A percentile compares a stretch with the other conserved stretches of the same genome.
These are phyloP conservation scores for Hapalemur alaotrensis DNA, from an alignment of 2,797 vertebrate genomes.

Conservation along the genomic window DNA sequence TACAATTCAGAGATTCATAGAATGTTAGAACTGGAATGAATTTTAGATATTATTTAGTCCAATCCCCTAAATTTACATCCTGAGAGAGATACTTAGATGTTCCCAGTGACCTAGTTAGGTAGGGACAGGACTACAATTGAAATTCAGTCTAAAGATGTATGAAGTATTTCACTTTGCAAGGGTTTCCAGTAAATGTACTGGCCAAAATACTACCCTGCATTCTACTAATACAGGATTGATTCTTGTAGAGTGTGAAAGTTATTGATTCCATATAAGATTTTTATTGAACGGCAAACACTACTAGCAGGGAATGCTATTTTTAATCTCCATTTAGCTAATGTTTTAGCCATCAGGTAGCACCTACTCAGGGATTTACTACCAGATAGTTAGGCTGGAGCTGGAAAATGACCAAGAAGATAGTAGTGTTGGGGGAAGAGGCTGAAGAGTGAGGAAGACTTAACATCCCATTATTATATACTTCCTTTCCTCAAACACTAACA, in stretches of 20 bases:
- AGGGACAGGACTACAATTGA: not conserved
- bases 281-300: not conserved
- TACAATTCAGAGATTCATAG: not conserved
- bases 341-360: not conserved
- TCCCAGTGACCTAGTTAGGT: not conserved
- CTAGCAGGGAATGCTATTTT: not conserved
- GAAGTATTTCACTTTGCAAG: not conserved
- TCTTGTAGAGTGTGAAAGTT: not conserved
- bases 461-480: not conserved
- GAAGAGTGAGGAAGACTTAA: not conserved
- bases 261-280: not conserved
- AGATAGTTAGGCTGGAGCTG: not conserved
- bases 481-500: not conserved
- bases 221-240: not conserved
- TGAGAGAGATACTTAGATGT: not conserved
- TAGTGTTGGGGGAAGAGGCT: not conserved
- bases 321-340: not conserved
- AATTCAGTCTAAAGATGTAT: not conserved
- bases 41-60: not conserved
- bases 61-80: not conserved
- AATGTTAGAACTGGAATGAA: not conserved
- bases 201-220: not conserved
- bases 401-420: not conserved
- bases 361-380: not conserved
- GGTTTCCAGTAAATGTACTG: not conserved